Evolutionary conservation across 2,113 vertebrate species (phyloP).

Genomic region (Bufo bufo): DNA sequence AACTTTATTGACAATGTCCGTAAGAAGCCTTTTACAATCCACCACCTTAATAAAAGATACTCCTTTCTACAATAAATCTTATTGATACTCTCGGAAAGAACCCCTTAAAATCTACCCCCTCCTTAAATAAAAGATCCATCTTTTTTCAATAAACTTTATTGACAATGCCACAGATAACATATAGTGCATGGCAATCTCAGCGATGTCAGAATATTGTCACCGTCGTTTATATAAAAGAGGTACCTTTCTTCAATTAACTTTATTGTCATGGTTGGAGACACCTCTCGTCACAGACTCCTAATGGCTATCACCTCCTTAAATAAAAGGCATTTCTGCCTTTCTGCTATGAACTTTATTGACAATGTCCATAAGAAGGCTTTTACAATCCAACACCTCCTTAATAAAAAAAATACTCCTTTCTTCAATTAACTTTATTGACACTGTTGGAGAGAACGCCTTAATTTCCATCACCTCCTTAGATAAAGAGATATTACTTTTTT

Average conservation of each 20-base stretch:
- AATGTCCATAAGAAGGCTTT: not conserved
- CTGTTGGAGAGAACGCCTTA: not conserved
- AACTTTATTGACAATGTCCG: not conserved
- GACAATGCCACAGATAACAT: not conserved
- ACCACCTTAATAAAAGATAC: too few species aligned
- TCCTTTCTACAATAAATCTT: too few species aligned
- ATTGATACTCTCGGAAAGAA: not conserved
- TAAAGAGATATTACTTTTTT: too few species aligned
- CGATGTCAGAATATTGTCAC: too few species aligned
- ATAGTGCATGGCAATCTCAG: too few species aligned
- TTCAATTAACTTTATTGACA: not conserved
- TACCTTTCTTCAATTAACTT: too few species aligned
- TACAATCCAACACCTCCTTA: not conserved
- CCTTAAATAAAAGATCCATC: not conserved
- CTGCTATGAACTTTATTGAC: not conserved
- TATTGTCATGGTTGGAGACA: too few species aligned
- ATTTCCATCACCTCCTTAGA: too few species aligned
- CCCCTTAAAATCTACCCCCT: not conserved
- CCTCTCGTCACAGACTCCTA: not conserved
- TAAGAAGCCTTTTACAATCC: not conserved
- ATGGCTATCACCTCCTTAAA: not conserved
- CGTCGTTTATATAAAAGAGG: too few species aligned
- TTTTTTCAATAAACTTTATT: not conserved
- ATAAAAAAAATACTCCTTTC: not conserved
- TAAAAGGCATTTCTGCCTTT: not conserved